phyloP scores from a whole-genome alignment of 2,797 vertebrate species.

The Cyclura pinguis region DNA sequence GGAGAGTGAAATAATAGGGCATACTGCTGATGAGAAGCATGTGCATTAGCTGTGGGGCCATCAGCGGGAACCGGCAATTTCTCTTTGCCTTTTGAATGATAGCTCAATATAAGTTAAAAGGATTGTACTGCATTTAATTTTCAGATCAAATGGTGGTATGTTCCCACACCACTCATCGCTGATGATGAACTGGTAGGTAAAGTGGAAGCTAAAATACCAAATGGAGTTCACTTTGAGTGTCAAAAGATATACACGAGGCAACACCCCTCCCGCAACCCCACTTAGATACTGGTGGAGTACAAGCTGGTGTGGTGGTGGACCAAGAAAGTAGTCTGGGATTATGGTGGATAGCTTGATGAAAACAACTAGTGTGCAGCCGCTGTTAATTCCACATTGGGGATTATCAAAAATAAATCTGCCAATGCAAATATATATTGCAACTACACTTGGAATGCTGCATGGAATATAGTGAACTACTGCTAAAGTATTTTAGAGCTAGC shows the following conservation, averaged over 20 bases:
- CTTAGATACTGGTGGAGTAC: neutral
- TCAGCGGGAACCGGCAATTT: neutral
- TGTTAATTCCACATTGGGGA: no score
- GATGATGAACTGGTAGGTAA: neutral
- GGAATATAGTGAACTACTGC: no score
- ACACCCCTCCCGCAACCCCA: neutral
- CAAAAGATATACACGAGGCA: neutral
- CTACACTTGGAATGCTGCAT: no score
- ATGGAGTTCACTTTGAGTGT: neutral
- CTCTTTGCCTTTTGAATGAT: neutral
- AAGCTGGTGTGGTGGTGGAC: neutral
- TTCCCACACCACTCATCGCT: neutral
- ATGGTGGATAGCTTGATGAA: neutral
- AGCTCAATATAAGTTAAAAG: constrained; percentile 12
- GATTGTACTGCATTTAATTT: neutral
- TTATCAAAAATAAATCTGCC: no score
- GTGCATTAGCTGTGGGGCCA: neutral
- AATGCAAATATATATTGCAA: no score
- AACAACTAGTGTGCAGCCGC: no score
- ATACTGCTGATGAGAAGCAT: constrained; percentile 2
- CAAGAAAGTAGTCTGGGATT: neutral
- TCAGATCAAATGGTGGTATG: neutral
- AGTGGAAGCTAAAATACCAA: neutral
- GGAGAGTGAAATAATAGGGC: neutral
- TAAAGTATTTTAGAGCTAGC: no score